Evolutionary conservation across 2,797 vertebrate species (phyloP).

Genomic region (Muscicapa comitata): DNA sequence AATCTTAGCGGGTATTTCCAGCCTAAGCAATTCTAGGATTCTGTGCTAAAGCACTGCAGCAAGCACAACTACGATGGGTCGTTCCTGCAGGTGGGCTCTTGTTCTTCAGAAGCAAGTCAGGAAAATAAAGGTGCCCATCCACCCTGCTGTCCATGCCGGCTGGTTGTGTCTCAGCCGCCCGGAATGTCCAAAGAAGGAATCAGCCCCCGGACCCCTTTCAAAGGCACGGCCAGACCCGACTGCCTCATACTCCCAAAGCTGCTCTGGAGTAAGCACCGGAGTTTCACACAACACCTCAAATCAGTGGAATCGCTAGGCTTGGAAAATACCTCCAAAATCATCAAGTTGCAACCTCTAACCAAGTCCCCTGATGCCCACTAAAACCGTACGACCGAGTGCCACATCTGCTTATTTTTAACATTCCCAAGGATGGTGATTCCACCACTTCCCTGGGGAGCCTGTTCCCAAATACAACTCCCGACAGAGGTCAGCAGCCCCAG

Average conservation of each 20-base stretch:
- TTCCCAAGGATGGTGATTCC: neutral
- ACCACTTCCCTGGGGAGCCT: neutral
- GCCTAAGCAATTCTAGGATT: neutral
- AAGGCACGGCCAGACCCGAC: neutral
- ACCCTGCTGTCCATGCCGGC: accelerated
- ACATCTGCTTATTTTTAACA: neutral
- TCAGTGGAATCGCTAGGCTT: accelerated
- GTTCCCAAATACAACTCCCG: neutral
- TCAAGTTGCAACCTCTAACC: neutral
- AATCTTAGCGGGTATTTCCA: neutral
- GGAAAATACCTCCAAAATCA: neutral
- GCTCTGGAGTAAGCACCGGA: accelerated
- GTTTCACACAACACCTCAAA: neutral
- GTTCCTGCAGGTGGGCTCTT: neutral
- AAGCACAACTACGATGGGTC: neutral
- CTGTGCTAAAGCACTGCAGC: neutral
- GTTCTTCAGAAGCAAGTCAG: neutral
- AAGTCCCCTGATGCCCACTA: neutral
- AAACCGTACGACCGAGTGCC: neutral
- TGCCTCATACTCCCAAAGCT: neutral
- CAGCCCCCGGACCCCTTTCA: neutral
- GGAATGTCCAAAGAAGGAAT: accelerated
- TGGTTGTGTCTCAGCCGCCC: accelerated
- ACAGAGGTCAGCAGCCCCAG: neutral
- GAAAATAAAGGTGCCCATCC: neutral